Conservation (phyloP, 2,113 vertebrate species). For the Cettia cetti region DNA sequence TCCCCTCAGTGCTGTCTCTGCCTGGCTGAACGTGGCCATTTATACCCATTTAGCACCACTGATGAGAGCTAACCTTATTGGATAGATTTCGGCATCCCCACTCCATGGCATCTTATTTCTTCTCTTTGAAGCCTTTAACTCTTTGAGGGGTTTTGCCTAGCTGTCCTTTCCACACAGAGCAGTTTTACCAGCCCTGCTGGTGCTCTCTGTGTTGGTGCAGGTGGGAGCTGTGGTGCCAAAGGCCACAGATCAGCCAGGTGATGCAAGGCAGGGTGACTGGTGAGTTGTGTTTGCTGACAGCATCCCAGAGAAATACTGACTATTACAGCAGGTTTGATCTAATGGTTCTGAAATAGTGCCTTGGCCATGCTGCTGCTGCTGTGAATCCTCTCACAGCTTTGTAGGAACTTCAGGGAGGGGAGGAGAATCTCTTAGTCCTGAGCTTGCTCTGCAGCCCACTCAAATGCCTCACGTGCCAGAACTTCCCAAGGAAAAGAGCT, state of each 20-base stretch:
- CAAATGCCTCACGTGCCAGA: neutral
- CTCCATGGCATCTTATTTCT: neutral
- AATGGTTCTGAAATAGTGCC: neutral
- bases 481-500: neutral
- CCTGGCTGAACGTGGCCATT: slow-evolving; percentile 26
- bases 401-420: neutral
- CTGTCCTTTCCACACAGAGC: neutral
- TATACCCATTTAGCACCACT: slow-evolving; percentile 1
- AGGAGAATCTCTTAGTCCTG: neutral
- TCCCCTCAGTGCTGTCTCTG: neutral
- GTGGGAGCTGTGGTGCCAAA: neutral
- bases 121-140: neutral
- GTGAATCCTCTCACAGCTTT: neutral
- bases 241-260: neutral
- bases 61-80: neutral
- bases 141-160: neutral
- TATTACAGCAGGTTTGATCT: neutral
- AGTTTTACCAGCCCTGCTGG: neutral
- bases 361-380: neutral
- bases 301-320: neutral
- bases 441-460: neutral
- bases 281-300: neutral
- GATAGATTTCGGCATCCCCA: neutral
- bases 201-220: neutral
- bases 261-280: neutral